These are phyloP conservation scores for Tiaroga cobitis DNA, from an alignment of 2,797 vertebrate species.

Conservation along the genomic window DNA sequence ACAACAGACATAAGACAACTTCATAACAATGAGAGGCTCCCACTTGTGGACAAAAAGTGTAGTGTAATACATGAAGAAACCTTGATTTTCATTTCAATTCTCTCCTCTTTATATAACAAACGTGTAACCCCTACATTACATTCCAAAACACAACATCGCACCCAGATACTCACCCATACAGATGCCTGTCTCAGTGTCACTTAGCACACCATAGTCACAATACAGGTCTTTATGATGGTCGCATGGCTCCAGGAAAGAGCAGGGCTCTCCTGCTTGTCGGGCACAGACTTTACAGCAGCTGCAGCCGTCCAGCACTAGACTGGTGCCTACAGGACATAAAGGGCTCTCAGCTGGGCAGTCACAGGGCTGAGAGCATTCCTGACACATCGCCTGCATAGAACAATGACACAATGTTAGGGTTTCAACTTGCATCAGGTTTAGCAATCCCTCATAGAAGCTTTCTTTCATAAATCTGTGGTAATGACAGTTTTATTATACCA, in stretches of 20 bases:
- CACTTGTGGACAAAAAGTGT: conserved; percentile 25
- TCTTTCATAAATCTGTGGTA: neutral
- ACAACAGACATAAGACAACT: neutral
- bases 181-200: conserved; percentile 72
- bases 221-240: conserved; percentile 82
- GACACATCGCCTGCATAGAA: conserved; percentile 67
- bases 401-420: neutral
- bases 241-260: conserved; percentile 75
- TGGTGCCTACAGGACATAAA: conserved; percentile 76
- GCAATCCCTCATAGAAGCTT: neutral
- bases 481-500: neutral
- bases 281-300: conserved; percentile 85
- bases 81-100: neutral
- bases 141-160: neutral
- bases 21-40: neutral
- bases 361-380: conserved; percentile 74
- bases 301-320: conserved; percentile 79
- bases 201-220: conserved; percentile 74
- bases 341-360: conserved; percentile 71
- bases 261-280: conserved; percentile 75
- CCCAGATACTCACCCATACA: conserved; percentile 75
- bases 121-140: neutral
- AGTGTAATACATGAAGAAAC: neutral
- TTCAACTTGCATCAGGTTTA: neutral
- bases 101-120: neutral